Base-by-base conservation (phyloP, 2,797 vertebrate genomes). In the Oreonectes daqikongensis region DNA sequence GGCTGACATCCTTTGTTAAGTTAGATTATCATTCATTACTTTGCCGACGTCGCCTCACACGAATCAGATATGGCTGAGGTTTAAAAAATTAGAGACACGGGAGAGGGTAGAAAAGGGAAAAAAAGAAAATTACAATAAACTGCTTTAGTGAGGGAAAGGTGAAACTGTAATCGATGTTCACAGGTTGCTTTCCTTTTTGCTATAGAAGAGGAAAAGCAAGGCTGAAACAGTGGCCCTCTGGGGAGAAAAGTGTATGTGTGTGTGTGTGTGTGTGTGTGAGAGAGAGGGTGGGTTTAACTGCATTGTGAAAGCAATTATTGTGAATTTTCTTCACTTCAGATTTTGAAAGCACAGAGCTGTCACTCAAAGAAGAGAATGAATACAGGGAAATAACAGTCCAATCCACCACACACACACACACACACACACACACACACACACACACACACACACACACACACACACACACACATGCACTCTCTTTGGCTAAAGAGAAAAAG, bases 291-390 rank as follows among this genome's bases (percentile, higher is more conserved):
- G n/a, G n/a, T 55, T 70, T 90, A 90, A 90, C 89, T 90, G 89
- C 85, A 88, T 90, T 92, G 90, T 90, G 91, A 91, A 92, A 91
- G 91, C 91, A 92, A 93, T 93, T 92, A 91, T 89, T 87, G 86
- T 89, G 91, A 93, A 92, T 93, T 91, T 88, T 92, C 91, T 88
- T 92, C 90, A 92, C 90, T 91, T 92, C 90, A 91, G 88, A 91
- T 65, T 90, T 90, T 92, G 90, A 92, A 92, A 92, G 92, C 82
- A 64, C 83, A 85, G 80, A 86, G 87, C 90, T 91, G 89, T 91
- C 92, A 91, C 88, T 91, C 90, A 92, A 61, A 24, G 66, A 87
- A 85, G 82, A 86, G 88, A 88, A 88, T 79, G 79, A 87, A 89
- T 87, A 86, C 85, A 78, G 83, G 88, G 89, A 90, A 92, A 86